These are phyloP conservation scores for Anoplopoma fimbria DNA, from an alignment of 2,113 vertebrate genomes.

Conservation along the genomic window DNA sequence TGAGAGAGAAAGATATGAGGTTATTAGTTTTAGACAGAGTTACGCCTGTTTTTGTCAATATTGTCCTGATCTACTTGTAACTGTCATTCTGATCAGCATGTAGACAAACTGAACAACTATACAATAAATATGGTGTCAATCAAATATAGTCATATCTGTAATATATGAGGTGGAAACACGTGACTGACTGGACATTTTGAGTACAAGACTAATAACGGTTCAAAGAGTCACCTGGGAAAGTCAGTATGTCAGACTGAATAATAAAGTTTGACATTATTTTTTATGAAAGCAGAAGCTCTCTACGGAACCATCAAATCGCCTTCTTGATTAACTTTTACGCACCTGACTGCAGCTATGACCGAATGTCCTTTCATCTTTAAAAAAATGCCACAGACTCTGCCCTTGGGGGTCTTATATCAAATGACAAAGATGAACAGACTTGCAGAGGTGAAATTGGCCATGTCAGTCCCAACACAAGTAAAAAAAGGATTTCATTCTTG, in stretches of 20 bases:
- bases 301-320: constrained; percentile 35
- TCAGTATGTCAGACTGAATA: constrained; percentile 56
- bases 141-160: constrained; percentile 20
- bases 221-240: constrained; percentile 43
- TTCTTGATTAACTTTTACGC: constrained; percentile 66
- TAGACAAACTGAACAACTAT: constrained; percentile 6
- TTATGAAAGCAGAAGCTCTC: constrained; percentile 65
- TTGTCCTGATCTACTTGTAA: constrained; percentile 30
- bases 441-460: constrained; percentile 3
- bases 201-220: constrained; percentile 41
- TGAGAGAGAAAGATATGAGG: neutral
- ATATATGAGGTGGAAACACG: neutral
- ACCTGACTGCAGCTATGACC: constrained; percentile 57
- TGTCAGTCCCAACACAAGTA: constrained; percentile 11
- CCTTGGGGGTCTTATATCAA: constrained; percentile 37
- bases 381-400: constrained; percentile 20
- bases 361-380: constrained; percentile 50
- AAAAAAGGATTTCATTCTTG: constrained; percentile 25
- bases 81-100: constrained; percentile 28
- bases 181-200: constrained; percentile 10
- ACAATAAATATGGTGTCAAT: constrained; percentile 50
- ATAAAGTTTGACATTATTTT: constrained; percentile 70
- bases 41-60: constrained; percentile 61
- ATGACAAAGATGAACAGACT: constrained; percentile 29
- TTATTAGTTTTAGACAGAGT: constrained; percentile 55